Percentiles rank a stretch among this genome's conserved stretches.
Evolutionary conservation across 2,797 vertebrate species (phyloP).

Genomic region (Enteromius anoplus): DNA sequence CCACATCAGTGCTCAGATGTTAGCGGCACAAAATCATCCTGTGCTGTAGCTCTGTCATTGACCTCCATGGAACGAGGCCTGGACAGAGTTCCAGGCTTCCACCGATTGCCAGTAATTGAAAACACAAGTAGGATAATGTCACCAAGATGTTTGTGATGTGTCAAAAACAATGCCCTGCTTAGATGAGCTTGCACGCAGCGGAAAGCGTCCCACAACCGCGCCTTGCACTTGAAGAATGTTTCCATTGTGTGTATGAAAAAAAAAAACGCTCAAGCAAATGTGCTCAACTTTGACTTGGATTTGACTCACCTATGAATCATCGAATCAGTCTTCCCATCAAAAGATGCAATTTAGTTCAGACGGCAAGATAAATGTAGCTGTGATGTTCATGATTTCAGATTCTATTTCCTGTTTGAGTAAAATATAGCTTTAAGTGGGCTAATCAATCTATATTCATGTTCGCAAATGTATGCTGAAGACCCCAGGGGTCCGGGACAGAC

Average conservation of each 20-base stretch:
- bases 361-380: constrained; percentile 12
- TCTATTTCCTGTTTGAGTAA: constrained; percentile 30
- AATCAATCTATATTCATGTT: constrained; percentile 49
- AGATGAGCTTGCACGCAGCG: constrained; percentile 20
- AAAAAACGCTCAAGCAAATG: constrained; percentile 39
- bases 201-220: constrained; percentile 19
- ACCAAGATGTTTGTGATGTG: constrained; percentile 64
- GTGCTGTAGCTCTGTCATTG: constrained; percentile 51
- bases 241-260: constrained; percentile 48
- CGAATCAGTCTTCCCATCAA: constrained; percentile 22
- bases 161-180: constrained; percentile 62
- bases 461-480: not conserved
- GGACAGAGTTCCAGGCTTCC: constrained; percentile 50
- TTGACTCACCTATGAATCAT: constrained; percentile 59
- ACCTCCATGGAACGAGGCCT: constrained; percentile 51
- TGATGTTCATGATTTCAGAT: constrained; percentile 34
- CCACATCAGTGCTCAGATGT: constrained; percentile 58
- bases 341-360: constrained; percentile 37
- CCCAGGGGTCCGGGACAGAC: constrained; percentile 21
- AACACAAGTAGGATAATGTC: constrained; percentile 68
- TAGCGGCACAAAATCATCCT: constrained; percentile 50
- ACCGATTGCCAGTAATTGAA: constrained; percentile 60
- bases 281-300: constrained; percentile 45
- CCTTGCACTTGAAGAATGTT: constrained; percentile 44
- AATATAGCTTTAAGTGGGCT: constrained; percentile 45